Evolutionary conservation across 1,140 invertebrate species (phyloP).

Genomic region (Lucilia cuprina): DNA sequence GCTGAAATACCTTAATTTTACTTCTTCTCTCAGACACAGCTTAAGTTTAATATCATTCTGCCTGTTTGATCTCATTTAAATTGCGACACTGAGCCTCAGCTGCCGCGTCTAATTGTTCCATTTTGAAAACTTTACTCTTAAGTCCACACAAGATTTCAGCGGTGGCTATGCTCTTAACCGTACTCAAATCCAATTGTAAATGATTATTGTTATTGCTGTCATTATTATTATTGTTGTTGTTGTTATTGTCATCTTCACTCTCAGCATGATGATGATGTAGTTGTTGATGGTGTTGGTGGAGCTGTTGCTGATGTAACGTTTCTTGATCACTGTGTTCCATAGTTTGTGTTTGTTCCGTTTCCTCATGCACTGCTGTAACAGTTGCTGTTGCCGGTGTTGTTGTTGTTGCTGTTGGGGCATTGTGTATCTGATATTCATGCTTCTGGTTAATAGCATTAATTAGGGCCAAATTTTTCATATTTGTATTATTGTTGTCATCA

Average conservation of each 20-base stretch:
- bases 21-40: not conserved
- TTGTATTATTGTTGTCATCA: slow-evolving; percentile 36
- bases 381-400: slow-evolving; percentile 42
- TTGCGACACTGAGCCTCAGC: slow-evolving; percentile 51
- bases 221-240: slow-evolving; percentile 41
- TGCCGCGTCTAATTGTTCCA: slow-evolving; percentile 47
- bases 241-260: slow-evolving; percentile 42
- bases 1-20: not conserved
- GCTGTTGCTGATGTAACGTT: slow-evolving; percentile 37
- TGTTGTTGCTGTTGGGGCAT: slow-evolving; percentile 18
- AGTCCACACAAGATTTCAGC: slow-evolving; percentile 57
- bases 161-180: slow-evolving; percentile 59
- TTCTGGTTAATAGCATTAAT: slow-evolving; percentile 31
- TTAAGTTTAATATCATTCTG: slow-evolving; percentile 46
- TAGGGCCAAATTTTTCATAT: slow-evolving; percentile 24
- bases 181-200: slow-evolving; percentile 54
- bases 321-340: slow-evolving; percentile 40
- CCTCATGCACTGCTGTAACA: not conserved
- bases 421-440: not conserved
- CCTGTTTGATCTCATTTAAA: slow-evolving; percentile 56
- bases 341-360: not conserved
- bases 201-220: slow-evolving; percentile 53
- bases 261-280: slow-evolving; percentile 3
- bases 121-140: slow-evolving; percentile 59
- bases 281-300: slow-evolving; percentile 40